Evolutionary conservation across 2,113 vertebrate genomes (phyloP), one percentile per base, ranked within the genome.

Genomic region (Miniopterus natalensis): DNA sequence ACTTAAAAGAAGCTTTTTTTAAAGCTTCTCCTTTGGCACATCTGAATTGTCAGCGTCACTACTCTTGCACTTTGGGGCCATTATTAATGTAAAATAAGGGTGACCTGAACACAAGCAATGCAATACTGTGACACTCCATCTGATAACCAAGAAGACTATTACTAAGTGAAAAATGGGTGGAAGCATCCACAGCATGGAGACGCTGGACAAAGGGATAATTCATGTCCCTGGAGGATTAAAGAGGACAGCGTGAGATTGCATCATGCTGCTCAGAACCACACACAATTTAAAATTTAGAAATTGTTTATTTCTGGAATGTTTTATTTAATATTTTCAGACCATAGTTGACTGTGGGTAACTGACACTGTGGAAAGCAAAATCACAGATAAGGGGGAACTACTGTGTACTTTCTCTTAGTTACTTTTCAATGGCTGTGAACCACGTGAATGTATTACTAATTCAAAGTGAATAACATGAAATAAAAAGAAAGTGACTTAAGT

Each of bases 381-480:
- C 11, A 13, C 63, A 65, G 29, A 65, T 31, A 31, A 15, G 29
- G 6, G 63, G 63, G 63, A 14, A 65, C 63, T 31, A 15, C 29
- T 65, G 63, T 65, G 63, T 65, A 6, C 3, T 73, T 57, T 83
- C 11, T n/a, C 14, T 85, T 47, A 49, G 5, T 55, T 86, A 83
- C 2, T 83, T 87, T 59, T 88, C 40, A 89, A 66, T 73, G 51
- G 63, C 18, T 96, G 84, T 74, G 25, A 92, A 68, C 11, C 23
- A 68, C 47, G 7, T 53, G 13, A 77, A 49, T 66, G 8, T 85
- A 74, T 55, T 91, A 68, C 17, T 65, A n/a, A 91, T 57, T 74
- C 42, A 89, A 80, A 80, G 25, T 53, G 73, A 90, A 77, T 45
- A n/a, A 40, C 68, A 65, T 74, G 8, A 42, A 92, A 63, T 55